Evolutionary conservation across 1,140 invertebrate species (phyloP).

Genomic region (Cotesia glomerata): DNA sequence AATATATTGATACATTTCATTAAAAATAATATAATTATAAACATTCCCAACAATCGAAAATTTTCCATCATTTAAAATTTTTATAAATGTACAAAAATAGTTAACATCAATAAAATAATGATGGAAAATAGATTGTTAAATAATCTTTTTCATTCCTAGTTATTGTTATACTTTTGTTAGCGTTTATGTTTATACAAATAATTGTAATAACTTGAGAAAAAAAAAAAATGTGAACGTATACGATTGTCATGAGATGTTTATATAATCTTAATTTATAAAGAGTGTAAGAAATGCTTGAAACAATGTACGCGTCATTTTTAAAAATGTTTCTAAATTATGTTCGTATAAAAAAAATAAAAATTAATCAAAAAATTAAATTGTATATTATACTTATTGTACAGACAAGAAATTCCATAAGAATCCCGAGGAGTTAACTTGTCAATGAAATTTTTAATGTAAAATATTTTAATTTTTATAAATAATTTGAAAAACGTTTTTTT

Average conservation of each 20-base stretch:
- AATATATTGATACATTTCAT: slow-evolving; percentile 44
- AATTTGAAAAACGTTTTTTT: slow-evolving; percentile 41
- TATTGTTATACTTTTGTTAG: neutral
- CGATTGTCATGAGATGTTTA: slow-evolving; percentile 5
- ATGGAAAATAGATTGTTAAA: slow-evolving; percentile 14
- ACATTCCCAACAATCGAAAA: neutral
- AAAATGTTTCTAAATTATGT: neutral
- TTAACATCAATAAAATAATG: slow-evolving; percentile 4
- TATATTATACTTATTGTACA: neutral
- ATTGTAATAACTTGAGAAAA: neutral
- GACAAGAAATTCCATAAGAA: slow-evolving; percentile 15
- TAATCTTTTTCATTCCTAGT: slow-evolving; percentile 11
- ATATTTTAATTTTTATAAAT: slow-evolving; percentile 34
- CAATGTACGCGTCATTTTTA: neutral
- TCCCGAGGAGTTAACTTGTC: neutral
- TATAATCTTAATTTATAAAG: neutral
- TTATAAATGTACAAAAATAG: slow-evolving; percentile 16
- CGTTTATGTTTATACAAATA: neutral
- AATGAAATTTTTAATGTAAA: neutral
- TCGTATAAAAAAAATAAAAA: slow-evolving; percentile 1
- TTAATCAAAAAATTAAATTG: neutral
- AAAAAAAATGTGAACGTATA: neutral
- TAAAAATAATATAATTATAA: slow-evolving; percentile 1
- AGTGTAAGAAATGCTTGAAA: neutral
- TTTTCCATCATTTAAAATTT: neutral